Percentiles rank a stretch among this genome's conserved stretches.
Conservation (phyloP, 2,113 vertebrate genomes). For the Elaphurus davidianus region DNA sequence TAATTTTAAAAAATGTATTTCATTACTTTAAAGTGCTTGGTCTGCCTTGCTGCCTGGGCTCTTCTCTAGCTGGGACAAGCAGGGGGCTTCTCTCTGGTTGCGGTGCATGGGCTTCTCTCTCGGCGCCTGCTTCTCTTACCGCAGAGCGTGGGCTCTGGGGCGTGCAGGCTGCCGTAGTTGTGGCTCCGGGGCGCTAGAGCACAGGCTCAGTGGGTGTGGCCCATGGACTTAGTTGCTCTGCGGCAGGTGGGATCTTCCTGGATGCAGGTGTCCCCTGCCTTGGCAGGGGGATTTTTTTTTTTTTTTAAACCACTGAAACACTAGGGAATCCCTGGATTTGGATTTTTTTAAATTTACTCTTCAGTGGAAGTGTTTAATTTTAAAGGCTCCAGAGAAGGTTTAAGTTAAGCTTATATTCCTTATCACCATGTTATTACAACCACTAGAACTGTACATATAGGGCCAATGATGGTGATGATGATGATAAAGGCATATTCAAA, state of each 20-base stretch:
- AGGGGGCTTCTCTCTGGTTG: not conserved
- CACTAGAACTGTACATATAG: not conserved
- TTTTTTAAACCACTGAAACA: not conserved
- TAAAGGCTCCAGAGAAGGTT: not conserved
- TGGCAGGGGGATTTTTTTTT: not conserved
- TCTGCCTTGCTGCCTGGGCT: not conserved
- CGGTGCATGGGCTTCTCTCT: fast-evolving
- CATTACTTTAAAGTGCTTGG: not conserved
- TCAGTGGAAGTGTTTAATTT: not conserved
- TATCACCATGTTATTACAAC: not conserved
- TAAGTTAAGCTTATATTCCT: not conserved
- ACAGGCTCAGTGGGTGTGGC: not conserved
- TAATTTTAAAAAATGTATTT: not conserved
- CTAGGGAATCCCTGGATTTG: not conserved
- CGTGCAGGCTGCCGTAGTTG: fast-evolving
- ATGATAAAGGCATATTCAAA: not conserved
- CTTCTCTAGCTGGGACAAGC: not conserved
- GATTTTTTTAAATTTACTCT: not conserved
- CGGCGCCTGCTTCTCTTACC: not conserved
- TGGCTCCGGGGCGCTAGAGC: not conserved
- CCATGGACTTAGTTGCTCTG: not conserved
- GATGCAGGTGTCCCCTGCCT: not conserved
- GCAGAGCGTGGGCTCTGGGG: fast-evolving
- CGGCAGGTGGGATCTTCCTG: not conserved
- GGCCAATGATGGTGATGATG: not conserved